These are phyloP conservation scores for Bos taurus DNA, from an alignment of 2,113 vertebrate species.

Conservation along the genomic window ARS-UCD2.0 NC_037342.1:46704001-46704500, in stretches of 20 bases:
- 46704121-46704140: not conserved
- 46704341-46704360: not conserved
- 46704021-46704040: slow-evolving; percentile 1
- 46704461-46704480: not conserved
- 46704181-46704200: too few species aligned
- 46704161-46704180: not conserved
- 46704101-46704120: not conserved
- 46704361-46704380: not conserved
- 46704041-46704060: not conserved
- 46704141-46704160: not conserved
- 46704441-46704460: not conserved
- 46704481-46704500: not conserved
- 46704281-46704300: not conserved
- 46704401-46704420: not conserved
- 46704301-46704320: not conserved
- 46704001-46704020: slow-evolving; percentile 65
- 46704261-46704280: not conserved
- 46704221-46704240: not conserved
- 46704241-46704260: not conserved
- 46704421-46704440: not conserved
- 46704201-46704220: not conserved
- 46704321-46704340: not conserved
- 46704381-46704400: not conserved
- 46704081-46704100: not conserved
- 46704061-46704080: not conserved